Conservation (phyloP, 1,140 invertebrate species). For the Aphaenogaster ashmeadi region DNA sequence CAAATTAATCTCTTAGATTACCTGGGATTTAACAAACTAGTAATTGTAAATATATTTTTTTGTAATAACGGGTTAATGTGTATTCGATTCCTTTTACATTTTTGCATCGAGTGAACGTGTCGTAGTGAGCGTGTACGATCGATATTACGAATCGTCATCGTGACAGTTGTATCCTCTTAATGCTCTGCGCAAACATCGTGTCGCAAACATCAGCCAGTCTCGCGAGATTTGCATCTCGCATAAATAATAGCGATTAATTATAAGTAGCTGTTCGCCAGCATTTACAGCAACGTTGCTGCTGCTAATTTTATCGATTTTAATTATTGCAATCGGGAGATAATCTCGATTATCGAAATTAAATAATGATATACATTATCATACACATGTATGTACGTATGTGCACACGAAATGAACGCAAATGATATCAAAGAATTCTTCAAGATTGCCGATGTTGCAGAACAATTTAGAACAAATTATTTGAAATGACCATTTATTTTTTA, state of each 20-base stretch:
- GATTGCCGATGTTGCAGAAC: not conserved
- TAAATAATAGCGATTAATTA: constrained; percentile 20
- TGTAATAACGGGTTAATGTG: not conserved
- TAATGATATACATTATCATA: not conserved
- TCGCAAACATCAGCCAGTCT: constrained; percentile 1
- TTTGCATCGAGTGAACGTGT: not conserved
- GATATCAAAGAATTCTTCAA: not conserved
- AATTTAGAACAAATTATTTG: not conserved
- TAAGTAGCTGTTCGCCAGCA: not conserved
- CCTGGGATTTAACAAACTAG: not conserved
- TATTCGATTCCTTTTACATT: not conserved
- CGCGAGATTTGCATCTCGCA: constrained; percentile 40
- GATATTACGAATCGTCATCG: constrained; percentile 7
- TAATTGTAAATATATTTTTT: not conserved
- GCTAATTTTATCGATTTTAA: constrained; percentile 12
- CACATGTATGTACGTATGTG: not conserved
- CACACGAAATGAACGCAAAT: not conserved
- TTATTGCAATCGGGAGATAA: not conserved
- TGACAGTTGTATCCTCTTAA: constrained; percentile 33
- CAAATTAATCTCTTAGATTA: not conserved
- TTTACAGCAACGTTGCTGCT: not conserved
- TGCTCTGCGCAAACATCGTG: not conserved
- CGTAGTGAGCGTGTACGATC: not conserved
- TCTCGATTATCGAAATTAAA: not conserved
- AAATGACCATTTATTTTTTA: constrained; percentile 3